These are phyloP conservation scores for Pogonomyrmex barbatus DNA, from an alignment of 1,140 invertebrate species.

Conservation along the genomic window DNA sequence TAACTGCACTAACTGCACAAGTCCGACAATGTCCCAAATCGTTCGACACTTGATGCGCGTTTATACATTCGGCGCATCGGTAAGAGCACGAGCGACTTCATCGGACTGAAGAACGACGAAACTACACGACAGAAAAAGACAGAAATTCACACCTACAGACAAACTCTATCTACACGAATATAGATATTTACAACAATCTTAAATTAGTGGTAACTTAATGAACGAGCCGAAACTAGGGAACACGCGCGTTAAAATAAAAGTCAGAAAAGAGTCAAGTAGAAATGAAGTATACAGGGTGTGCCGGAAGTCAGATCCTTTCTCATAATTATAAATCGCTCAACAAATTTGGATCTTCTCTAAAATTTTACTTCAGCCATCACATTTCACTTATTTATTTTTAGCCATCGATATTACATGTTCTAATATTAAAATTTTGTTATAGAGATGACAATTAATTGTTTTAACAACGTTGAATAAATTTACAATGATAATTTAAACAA, in stretches of 20 bases:
- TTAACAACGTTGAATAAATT: not conserved
- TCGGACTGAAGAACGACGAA: conserved; percentile 44
- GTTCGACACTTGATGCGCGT: not conserved
- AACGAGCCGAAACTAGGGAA: not conserved
- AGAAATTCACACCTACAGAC: conserved; percentile 67
- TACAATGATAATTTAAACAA: too few species aligned
- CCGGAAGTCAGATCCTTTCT: not conserved
- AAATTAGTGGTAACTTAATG: conserved; percentile 76
- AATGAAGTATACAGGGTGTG: not conserved
- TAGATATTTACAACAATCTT: conserved; percentile 71
- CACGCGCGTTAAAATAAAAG: conserved; percentile 7
- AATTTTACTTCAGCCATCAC: not conserved
- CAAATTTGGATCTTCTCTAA: not conserved
- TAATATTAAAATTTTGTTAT: not conserved
- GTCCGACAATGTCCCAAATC: not conserved
- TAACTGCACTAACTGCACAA: not conserved
- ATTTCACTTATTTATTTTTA: not conserved
- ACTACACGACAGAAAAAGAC: conserved; percentile 51
- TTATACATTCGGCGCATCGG: conserved; percentile 20
- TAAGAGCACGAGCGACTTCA: not conserved
- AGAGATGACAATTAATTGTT: too few species aligned
- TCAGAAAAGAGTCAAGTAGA: not conserved
- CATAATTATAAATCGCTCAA: not conserved
- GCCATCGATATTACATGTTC: not conserved
- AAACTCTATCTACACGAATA: conserved; percentile 60